Evolutionary conservation across 2,113 vertebrate species (phyloP).

Genomic region (Prunella fulvescens): DNA sequence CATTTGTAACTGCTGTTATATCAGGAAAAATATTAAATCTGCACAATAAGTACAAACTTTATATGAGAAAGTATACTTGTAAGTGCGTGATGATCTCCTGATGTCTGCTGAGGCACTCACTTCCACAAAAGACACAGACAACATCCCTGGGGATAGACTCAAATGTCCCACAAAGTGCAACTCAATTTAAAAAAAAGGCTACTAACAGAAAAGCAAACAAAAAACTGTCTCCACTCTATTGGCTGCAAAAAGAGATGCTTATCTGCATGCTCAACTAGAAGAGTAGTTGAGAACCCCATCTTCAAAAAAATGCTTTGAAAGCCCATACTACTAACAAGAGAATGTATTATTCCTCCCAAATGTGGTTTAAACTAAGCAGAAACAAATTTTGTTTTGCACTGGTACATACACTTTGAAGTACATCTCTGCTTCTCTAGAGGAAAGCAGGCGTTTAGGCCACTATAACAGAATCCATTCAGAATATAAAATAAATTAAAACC

Average conservation of each 20-base stretch:
- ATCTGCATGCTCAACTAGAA: conserved; percentile 19
- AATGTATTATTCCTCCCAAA: conserved; percentile 48
- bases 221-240: background rate
- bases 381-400: conserved; percentile 48
- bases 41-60: conserved; percentile 58
- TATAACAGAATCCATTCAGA: conserved; percentile 9
- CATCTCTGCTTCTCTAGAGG: conserved; percentile 6
- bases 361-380: conserved; percentile 38
- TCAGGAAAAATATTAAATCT: conserved; percentile 68
- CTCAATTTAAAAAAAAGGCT: conserved; percentile 25
- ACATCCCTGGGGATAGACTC: conserved; percentile 9
- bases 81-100: conserved; percentile 38
- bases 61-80: conserved; percentile 60
- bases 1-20: conserved; percentile 65
- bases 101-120: conserved; percentile 13
- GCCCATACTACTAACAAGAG: conserved; percentile 12
- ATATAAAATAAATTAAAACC: conserved; percentile 57
- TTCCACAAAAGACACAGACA: conserved; percentile 50
- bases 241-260: conserved; percentile 28
- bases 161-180: conserved; percentile 37
- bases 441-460: background rate
- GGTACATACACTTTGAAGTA: background rate
- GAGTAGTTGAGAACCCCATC: background rate
- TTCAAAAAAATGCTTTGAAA: conserved; percentile 27
- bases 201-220: conserved; percentile 26